Conservation (phyloP, 2,888 invertebrate genomes). For the Rhamnusium bicolor region DNA sequence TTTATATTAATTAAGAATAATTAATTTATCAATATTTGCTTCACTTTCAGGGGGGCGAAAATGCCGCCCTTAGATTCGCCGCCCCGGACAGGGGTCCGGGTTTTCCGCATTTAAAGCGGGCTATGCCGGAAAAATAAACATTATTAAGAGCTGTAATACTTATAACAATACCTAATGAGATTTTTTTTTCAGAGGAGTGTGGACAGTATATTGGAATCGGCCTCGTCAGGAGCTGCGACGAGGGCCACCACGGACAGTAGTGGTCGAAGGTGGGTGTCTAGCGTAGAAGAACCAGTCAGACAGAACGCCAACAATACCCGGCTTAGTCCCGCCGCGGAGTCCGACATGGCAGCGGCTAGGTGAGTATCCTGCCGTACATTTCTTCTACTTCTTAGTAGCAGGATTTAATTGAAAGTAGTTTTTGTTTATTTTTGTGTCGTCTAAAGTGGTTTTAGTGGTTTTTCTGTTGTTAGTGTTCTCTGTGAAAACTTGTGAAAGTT, state of each 20-base stretch:
- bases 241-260: constrained; percentile 61
- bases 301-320: constrained; percentile 53
- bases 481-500: constrained; percentile 2
- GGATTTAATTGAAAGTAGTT: constrained; percentile 9
- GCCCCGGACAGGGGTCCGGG: too few relatives aligned
- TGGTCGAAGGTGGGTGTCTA: constrained; percentile 60
- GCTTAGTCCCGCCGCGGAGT: constrained; percentile 72
- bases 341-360: constrained; percentile 63
- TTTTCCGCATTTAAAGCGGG: too few relatives aligned
- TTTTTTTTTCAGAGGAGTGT: constrained; percentile 67
- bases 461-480: constrained; percentile 7
- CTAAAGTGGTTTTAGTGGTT: neutral
- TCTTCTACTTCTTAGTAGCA: constrained; percentile 3
- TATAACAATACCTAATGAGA: too few relatives aligned
- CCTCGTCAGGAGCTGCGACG: constrained; percentile 59
- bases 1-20: too few relatives aligned
- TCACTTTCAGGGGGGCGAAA: too few relatives aligned
- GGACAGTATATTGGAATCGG: constrained; percentile 67
- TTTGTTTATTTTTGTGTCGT: neutral
- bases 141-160: too few relatives aligned
- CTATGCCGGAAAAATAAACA: too few relatives aligned
- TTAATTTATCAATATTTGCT: too few relatives aligned
- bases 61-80: too few relatives aligned
- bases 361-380: constrained; percentile 42
- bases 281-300: constrained; percentile 67